phyloP scores from a whole-genome alignment of 1,140 invertebrate genomes.

The Drosophila pachea region DNA sequence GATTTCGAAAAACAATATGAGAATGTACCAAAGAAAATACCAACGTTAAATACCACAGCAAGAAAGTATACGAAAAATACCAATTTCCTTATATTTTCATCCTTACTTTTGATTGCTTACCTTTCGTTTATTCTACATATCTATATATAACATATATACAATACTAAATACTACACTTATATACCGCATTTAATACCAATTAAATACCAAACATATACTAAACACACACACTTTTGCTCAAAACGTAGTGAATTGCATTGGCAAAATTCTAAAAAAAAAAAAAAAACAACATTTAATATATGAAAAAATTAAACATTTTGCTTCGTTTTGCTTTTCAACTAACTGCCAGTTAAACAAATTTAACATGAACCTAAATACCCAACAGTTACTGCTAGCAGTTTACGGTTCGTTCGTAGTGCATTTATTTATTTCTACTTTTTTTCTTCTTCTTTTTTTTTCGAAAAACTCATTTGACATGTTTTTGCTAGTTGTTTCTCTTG shows the following conservation, averaged over 20 bases:
- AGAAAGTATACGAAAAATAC: slow-evolving; percentile 13
- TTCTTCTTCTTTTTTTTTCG: neutral
- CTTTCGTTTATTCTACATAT: slow-evolving; percentile 1
- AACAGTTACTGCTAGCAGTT: slow-evolving; percentile 31
- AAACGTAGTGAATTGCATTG: slow-evolving; percentile 35
- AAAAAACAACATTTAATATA: slow-evolving; percentile 11
- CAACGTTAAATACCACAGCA: slow-evolving; percentile 16
- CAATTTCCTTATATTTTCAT: slow-evolving; percentile 1
- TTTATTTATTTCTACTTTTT: slow-evolving; percentile 4
- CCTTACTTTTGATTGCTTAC: slow-evolving; percentile 5
- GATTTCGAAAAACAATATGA: slow-evolving; percentile 51
- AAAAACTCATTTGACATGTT: slow-evolving; percentile 43
- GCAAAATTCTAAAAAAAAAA: slow-evolving; percentile 11
- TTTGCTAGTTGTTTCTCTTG: slow-evolving; percentile 56
- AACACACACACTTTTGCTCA: slow-evolving; percentile 16
- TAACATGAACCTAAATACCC: slow-evolving; percentile 17
- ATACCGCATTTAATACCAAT: neutral
- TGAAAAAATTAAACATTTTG: too few relatives aligned
- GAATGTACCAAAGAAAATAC: slow-evolving; percentile 4
- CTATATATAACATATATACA: neutral
- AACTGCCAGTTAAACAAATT: slow-evolving; percentile 22
- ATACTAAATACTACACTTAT: neutral
- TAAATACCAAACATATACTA: slow-evolving; percentile 16
- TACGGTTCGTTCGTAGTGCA: slow-evolving; percentile 29
- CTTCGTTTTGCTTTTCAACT: slow-evolving; percentile 39